Evolutionary conservation across 2,888 invertebrate genomes (phyloP).

Genomic region (Noctua janthe): DNA sequence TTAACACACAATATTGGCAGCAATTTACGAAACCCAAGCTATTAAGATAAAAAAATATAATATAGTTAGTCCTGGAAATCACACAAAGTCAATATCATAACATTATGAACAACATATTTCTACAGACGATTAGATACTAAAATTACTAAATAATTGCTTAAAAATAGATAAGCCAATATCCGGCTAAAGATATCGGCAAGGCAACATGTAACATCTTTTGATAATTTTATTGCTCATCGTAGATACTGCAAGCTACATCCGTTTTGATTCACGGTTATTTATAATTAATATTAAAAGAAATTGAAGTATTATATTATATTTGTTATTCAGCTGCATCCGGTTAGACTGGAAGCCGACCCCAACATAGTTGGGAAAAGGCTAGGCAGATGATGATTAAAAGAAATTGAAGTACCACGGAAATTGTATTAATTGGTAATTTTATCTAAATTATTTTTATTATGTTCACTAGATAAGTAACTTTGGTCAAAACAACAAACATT

Average conservation of each 20-base stretch:
- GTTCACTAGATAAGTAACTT: neutral
- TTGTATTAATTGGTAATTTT: neutral
- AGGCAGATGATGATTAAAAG: too few relatives aligned
- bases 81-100: neutral
- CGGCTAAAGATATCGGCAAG: conserved; percentile 21
- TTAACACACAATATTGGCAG: neutral
- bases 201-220: conserved; percentile 5
- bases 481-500: neutral
- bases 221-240: conserved; percentile 15
- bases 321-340: too few relatives aligned
- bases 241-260: conserved; percentile 4
- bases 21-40: conserved; percentile 1
- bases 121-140: conserved; percentile 25
- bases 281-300: conserved; percentile 2
- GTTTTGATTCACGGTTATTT: neutral
- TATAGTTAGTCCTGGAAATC: conserved; percentile 4
- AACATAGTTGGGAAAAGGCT: too few relatives aligned
- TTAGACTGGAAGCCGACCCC: too few relatives aligned
- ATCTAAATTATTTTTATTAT: neutral
- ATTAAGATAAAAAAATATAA: conserved; percentile 1
- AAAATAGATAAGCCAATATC: conserved; percentile 33
- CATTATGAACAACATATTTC: conserved; percentile 21
- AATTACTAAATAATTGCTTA: conserved; percentile 15
- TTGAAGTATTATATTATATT: too few relatives aligned
- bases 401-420: neutral